These are phyloP conservation scores for Calliopum simillimum DNA, from an alignment of 2,888 invertebrate genomes.

Conservation along the genomic window DNA sequence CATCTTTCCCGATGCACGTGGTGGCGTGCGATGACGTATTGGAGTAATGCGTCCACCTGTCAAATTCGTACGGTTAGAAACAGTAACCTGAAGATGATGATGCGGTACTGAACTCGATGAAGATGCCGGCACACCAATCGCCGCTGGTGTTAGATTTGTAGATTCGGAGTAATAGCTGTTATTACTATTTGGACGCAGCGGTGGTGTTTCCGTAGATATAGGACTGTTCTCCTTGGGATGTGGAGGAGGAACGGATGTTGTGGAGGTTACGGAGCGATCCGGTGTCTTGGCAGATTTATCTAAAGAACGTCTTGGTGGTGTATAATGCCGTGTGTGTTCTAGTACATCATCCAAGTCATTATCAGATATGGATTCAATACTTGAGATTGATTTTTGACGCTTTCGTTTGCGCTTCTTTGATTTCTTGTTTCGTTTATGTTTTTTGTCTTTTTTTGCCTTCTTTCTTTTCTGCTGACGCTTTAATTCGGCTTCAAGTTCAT, in stretches of 20 bases:
- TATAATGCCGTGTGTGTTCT: constrained; percentile 56
- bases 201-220: constrained; percentile 63
- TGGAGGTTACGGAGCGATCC: constrained; percentile 51
- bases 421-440: constrained; percentile 82
- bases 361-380: constrained; percentile 75
- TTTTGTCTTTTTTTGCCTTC: constrained; percentile 68
- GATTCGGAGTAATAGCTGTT: constrained; percentile 58
- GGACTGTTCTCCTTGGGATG: constrained; percentile 63
- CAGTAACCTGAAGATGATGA: constrained; percentile 51
- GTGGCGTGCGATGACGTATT: constrained; percentile 56
- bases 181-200: constrained; percentile 59
- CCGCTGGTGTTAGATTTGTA: constrained; percentile 33
- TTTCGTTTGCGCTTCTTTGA: constrained; percentile 76
- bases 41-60: constrained; percentile 36
- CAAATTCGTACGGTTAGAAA: constrained; percentile 54
- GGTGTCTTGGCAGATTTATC: constrained; percentile 49
- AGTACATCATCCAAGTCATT: constrained; percentile 65
- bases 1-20: constrained; percentile 50
- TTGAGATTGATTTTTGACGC: constrained; percentile 76
- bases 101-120: constrained; percentile 4
- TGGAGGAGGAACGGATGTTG: constrained; percentile 45
- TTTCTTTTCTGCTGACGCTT: constrained; percentile 71
- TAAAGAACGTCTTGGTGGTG: constrained; percentile 52
- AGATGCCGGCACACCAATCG: background rate
- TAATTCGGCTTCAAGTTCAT: constrained; percentile 70